A percentile compares a stretch with the other conserved stretches of the same genome.
Conservation (phyloP, 2,113 vertebrate species). For the Indicator indicator region DNA sequence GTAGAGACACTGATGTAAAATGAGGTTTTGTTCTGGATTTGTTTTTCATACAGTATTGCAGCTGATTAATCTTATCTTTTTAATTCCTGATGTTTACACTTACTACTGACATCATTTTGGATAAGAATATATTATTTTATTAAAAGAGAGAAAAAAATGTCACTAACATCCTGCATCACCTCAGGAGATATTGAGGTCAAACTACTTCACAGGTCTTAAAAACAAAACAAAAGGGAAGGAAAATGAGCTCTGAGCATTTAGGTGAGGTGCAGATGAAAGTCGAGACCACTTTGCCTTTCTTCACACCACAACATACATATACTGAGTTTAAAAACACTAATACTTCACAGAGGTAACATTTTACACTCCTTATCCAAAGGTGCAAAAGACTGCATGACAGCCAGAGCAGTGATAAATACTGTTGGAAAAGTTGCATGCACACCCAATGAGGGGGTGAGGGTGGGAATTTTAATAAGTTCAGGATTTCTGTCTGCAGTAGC, state of each 20-base stretch:
- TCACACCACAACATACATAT: neutral
- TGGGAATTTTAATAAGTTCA: conserved; percentile 34
- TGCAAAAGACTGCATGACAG: neutral
- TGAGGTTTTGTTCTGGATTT: neutral
- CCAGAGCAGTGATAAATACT: neutral
- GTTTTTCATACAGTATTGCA: neutral
- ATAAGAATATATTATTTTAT: neutral
- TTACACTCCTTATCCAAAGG: neutral
- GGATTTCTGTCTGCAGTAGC: conserved; percentile 18
- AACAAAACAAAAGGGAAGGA: neutral
- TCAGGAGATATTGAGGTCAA: neutral
- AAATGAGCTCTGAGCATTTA: neutral
- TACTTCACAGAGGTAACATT: neutral
- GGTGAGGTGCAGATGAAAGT: neutral
- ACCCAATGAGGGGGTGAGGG: neutral
- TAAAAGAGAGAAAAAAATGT: neutral
- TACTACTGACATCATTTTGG: neutral
- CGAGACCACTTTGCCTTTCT: neutral
- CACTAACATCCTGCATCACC: neutral
- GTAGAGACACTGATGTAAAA: neutral
- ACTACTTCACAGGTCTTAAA: neutral
- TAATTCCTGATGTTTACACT: neutral
- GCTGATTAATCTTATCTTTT: neutral
- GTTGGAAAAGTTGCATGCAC: neutral
- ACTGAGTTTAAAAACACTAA: neutral